Evolutionary conservation across 1,140 invertebrate genomes (phyloP), one percentile per base, ranked within the genome.

Genomic region (Drosophila insularis): DNA sequence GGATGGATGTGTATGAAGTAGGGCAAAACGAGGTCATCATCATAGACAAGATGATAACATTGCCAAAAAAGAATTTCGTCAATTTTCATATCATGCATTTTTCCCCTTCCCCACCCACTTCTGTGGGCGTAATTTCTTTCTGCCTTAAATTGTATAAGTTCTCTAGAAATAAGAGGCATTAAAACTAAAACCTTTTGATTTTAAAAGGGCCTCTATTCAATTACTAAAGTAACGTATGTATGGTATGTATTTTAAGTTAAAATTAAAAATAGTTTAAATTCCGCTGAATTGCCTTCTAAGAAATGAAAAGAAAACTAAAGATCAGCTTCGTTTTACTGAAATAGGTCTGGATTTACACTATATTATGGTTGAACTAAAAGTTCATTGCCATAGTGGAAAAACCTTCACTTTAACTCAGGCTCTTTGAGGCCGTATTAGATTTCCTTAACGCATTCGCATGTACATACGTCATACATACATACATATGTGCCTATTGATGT

Each of bases 331-430:
- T 23, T n/a, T n/a, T n/a, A n/a, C n/a, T n/a, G n/a, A n/a, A 23
- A 0, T 23, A 23, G 23, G 4, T 23, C 4, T 10, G 35, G 13
- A 10, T 10, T 19, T 46, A 17, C 4, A 19, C 10, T 37, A 19
- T 8, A 50, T 10, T 11, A 21, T 1, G 11, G 54, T 7, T 31
- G 54, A 14, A 14, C 31, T 4, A 11, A 76, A 76, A 76, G 70
- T 73, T 76, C 70, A 75, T 72, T 75, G 73, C 64, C 73, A 72
- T 46, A 63, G 39, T 75, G 69, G 17, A 31, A 50, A 73, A 69
- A 73, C 71, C 67, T 73, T 73, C 60, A 64, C 71, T 68, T 63
- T 2, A 37, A 17, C 7, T 50, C 55, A 4, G 19, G 31, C 31
- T 32, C 35, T 37, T 11, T 37, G 10, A 3, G 31, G 1, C 27